Conservation (phyloP, 37 sponge, comb jelly and placozoan genomes). For the Bolinopsis microptera region DNA sequence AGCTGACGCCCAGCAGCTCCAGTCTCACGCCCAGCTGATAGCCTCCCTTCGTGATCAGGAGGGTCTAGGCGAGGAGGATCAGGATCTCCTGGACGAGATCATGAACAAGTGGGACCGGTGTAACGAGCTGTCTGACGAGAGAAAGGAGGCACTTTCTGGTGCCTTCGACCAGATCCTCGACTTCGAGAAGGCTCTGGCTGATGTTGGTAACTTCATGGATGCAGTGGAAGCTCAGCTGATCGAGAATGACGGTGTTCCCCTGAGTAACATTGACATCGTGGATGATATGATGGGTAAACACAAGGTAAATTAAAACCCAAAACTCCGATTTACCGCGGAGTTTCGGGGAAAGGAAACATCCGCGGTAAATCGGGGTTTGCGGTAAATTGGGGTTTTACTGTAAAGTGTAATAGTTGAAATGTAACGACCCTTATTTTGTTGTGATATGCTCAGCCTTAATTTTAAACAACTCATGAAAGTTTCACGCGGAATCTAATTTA, state of each 20-base stretch:
- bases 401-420: too few species aligned
- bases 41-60: conserved; percentile 8
- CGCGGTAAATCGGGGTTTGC: too few species aligned
- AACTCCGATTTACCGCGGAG: too few species aligned
- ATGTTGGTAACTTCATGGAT: conserved; percentile 9
- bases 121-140: conserved; percentile 58
- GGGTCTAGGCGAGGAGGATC: background rate
- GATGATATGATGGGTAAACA: conserved; percentile 26
- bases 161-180: conserved; percentile 30
- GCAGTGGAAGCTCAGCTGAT: background rate
- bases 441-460: too few species aligned
- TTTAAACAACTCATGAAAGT: too few species aligned
- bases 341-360: too few species aligned
- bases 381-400: too few species aligned
- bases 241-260: conserved; percentile 13
- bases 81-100: conserved; percentile 51
- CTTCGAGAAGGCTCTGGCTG: conserved; percentile 54
- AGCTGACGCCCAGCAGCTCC: conserved; percentile 9
- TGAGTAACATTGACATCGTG: conserved; percentile 9
- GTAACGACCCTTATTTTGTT: too few species aligned
- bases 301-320: conserved; percentile 39
- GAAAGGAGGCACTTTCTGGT: background rate
- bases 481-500: too few species aligned
- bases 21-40: background rate
- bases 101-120: conserved; percentile 47